phyloP scores from a whole-genome alignment of 2,113 vertebrate species.

The Hyaena hyaena region DNA sequence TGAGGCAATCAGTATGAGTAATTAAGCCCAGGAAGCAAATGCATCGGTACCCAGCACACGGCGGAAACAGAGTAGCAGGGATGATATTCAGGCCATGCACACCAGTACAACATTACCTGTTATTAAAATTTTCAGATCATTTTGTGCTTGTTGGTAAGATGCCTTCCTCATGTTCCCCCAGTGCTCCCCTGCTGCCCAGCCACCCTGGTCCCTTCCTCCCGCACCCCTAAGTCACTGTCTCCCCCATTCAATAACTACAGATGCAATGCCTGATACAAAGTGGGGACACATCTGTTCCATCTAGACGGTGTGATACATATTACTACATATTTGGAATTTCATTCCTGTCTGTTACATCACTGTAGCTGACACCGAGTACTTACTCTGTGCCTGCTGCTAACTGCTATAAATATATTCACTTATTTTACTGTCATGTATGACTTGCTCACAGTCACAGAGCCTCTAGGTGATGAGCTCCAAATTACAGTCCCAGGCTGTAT shows the following conservation, averaged over 20 bases:
- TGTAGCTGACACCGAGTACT: not conserved
- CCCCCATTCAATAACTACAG: not conserved
- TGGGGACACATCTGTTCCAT: not conserved
- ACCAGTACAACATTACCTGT: not conserved
- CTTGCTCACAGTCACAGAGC: not conserved
- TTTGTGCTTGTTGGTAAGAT: not conserved
- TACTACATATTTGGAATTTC: not conserved
- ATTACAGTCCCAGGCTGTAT: not conserved
- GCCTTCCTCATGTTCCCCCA: not conserved
- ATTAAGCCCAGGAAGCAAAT: not conserved
- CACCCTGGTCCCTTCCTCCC: not conserved
- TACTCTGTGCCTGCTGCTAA: not conserved
- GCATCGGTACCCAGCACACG: no score
- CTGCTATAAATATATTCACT: not conserved
- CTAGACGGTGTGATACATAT: not conserved
- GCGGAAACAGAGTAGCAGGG: not conserved
- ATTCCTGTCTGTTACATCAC: not conserved
- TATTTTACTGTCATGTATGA: not conserved
- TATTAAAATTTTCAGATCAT: not conserved
- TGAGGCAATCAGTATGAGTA: not conserved
- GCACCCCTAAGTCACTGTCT: not conserved
- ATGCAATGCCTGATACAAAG: not conserved
- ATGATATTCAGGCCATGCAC: not conserved
- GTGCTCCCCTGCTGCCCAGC: not conserved
- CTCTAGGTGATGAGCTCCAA: not conserved